Evolutionary conservation across 2,888 invertebrate genomes (phyloP), one percentile per base, ranked within the genome.

Genomic region (Zaprionus obscuricornis): DNA sequence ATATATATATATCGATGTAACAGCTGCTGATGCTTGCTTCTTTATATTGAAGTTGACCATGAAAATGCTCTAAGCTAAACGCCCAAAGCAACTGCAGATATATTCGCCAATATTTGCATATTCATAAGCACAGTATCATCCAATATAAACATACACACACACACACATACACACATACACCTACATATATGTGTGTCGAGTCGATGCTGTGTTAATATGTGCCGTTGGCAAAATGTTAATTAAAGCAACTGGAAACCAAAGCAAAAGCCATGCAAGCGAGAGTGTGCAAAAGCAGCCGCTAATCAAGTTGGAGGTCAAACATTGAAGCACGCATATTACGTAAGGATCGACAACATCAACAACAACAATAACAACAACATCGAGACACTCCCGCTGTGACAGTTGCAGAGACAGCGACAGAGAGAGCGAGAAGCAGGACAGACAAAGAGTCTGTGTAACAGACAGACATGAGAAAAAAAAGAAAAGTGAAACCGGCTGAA

Each of bases 241-340:
- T 81, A 81, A 70, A 58, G 49, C 54, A 60, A 66, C 62, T 62
- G 62, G 66, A 83, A 66, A 63, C 51, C 51, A 46, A 27, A 54
- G 49, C 46, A 34, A 50, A 40, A 42, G 81, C 56, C 65, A 43
- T 52, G 60, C 55, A 18, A 22, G 22, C n/a, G 8, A 17, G 36
- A 49, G 46, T 33, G 40, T 59, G 58, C 46, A 50, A 56, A 57
- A 54, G 67, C 58, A 51, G 68, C 49, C 65, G 73, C 73, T 73
- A 72, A 79, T 85, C 86, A 85, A 79, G 84, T 85, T 79, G 79
- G 79, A 85, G 79, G 86, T 79, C 79, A 79, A n/a, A 56, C 64
- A 42, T 29, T 49, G 63, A 56, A 56, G 63, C 60, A 51, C 49
- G 42, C 67, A 67, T 46, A 43, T 78, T 85, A 78, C 76, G 79